Percentiles rank a stretch among this genome's conserved stretches.
These are phyloP conservation scores for Percopsis transmontana DNA, from an alignment of 2,113 vertebrate species.

Conservation along the genomic window DNA sequence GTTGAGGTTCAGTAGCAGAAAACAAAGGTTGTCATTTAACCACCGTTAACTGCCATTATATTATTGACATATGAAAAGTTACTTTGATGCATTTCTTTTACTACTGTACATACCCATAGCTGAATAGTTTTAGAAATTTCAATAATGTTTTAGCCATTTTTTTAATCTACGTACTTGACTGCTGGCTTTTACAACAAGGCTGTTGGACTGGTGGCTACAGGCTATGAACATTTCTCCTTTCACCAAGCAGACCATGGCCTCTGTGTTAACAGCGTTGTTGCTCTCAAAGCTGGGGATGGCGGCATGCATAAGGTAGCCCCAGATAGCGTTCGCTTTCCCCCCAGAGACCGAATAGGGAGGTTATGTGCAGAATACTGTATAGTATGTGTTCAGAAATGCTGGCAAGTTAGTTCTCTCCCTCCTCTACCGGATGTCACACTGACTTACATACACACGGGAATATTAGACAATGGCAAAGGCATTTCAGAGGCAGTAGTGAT, in stretches of 20 bases:
- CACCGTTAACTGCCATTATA: not conserved
- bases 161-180: too few species aligned
- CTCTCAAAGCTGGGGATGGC: too few species aligned
- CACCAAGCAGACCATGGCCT: too few species aligned
- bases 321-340: not conserved
- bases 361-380: not conserved
- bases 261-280: too few species aligned
- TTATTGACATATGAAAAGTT: not conserved
- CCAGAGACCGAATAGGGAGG: not conserved
- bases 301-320: not conserved
- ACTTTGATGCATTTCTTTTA: not conserved
- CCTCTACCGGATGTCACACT: not conserved
- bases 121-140: too few species aligned
- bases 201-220: too few species aligned
- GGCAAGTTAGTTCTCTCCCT: too few species aligned
- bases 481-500: not conserved
- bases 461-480: not conserved
- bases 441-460: not conserved
- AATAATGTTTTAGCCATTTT: too few species aligned
- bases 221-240: too few species aligned
- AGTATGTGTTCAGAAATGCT: not conserved
- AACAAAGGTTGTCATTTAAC: not conserved
- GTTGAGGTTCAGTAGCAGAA: not conserved
- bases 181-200: too few species aligned
- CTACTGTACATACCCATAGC: not conserved